These are phyloP conservation scores for Acanthosepion esculentum DNA, from an alignment of 2,888 invertebrate genomes.

Conservation along the genomic window DNA sequence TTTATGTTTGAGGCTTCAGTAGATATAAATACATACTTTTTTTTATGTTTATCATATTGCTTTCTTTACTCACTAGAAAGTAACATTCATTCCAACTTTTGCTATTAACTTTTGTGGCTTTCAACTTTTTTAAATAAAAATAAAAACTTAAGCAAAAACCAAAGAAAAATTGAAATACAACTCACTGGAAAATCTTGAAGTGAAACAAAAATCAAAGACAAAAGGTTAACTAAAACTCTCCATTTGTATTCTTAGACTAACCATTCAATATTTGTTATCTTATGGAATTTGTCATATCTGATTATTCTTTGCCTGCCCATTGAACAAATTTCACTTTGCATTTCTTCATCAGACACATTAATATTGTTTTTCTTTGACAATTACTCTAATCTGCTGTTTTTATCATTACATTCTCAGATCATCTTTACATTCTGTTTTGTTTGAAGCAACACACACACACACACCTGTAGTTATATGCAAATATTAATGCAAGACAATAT, in stretches of 20 bases:
- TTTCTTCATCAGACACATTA: not conserved
- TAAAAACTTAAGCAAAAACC: not conserved
- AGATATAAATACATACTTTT: no score
- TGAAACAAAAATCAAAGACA: no score
- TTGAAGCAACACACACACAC: no score
- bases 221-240: not conserved
- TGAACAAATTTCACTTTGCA: not conserved
- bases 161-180: no score
- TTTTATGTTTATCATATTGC: no score
- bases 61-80: not conserved
- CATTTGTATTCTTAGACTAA: not conserved
- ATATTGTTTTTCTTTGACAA: not conserved
- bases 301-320: not conserved
- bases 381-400: not conserved
- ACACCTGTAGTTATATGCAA: no score
- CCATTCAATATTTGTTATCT: not conserved
- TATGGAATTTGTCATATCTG: not conserved
- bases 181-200: no score
- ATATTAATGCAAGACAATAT: no score
- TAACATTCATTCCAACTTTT: not conserved
- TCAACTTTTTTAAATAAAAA: not conserved
- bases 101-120: not conserved
- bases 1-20: no score
- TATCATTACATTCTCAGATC: not conserved
- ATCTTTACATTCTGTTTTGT: not conserved